Evolutionary conservation across 2,888 invertebrate species (phyloP).

Genomic region (Pyrocoelia pectoralis): DNA sequence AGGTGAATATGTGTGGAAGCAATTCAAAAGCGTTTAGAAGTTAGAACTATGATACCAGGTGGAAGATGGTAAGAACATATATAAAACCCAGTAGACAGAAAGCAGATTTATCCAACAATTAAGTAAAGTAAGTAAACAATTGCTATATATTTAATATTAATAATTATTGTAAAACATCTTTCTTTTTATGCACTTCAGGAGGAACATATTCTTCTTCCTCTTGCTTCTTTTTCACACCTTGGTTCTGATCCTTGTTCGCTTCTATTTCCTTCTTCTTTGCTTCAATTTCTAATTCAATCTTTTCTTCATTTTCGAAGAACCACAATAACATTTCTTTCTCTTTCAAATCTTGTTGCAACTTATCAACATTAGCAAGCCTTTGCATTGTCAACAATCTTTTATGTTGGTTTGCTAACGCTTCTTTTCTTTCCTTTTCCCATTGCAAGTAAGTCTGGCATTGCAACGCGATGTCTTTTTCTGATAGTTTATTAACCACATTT

Average conservation of each 20-base stretch:
- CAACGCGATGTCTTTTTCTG: slow-evolving; percentile 65
- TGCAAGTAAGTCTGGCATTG: slow-evolving; percentile 67
- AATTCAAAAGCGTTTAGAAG: no score
- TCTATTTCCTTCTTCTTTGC: slow-evolving; percentile 61
- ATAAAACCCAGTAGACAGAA: no score
- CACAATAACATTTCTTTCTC: slow-evolving; percentile 72
- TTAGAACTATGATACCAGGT: no score
- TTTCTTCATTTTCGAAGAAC: slow-evolving; percentile 85
- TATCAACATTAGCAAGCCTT: slow-evolving; percentile 65
- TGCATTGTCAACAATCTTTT: slow-evolving; percentile 61
- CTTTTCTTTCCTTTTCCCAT: slow-evolving; percentile 68
- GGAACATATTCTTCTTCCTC: slow-evolving; percentile 73
- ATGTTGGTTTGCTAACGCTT: slow-evolving; percentile 68
- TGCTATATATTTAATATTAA: no score
- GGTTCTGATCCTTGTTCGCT: slow-evolving; percentile 35
- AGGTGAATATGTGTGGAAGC: no score
- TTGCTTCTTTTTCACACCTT: slow-evolving; percentile 33
- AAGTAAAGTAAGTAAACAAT: no score
- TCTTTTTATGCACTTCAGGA: slow-evolving; percentile 65
- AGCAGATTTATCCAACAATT: no score
- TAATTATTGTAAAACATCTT: background rate
- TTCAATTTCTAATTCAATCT: slow-evolving; percentile 76
- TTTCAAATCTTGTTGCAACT: slow-evolving; percentile 65
- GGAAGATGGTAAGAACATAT: no score
- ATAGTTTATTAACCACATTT: slow-evolving; percentile 64